A percentile compares a stretch with the other conserved stretches of the same genome.
Evolutionary conservation across 2,797 vertebrate genomes (phyloP).

Genomic region (Antennarius maculatus): DNA sequence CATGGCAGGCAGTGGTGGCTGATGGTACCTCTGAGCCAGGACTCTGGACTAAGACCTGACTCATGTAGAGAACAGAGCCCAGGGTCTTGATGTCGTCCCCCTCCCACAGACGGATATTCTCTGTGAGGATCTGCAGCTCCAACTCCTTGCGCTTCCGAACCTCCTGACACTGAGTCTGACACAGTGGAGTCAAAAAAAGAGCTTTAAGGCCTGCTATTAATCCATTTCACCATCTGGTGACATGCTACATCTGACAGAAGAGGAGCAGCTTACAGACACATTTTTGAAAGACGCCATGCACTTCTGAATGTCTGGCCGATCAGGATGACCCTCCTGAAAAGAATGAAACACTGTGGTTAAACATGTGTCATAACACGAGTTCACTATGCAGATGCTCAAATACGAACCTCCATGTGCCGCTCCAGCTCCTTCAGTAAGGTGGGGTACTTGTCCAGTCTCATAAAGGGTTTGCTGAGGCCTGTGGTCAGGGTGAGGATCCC

Average conservation of each 20-base stretch:
- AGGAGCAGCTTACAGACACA: slow-evolving; percentile 87
- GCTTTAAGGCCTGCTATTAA: background rate
- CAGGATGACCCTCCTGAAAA: slow-evolving; percentile 90
- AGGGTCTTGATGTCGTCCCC: slow-evolving; percentile 95
- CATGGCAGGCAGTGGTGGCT: background rate
- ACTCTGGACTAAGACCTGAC: slow-evolving; percentile 93
- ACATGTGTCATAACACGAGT: background rate
- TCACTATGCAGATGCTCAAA: background rate
- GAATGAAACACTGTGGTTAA: slow-evolving; percentile 4
- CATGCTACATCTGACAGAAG: background rate
- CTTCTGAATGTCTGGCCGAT: slow-evolving; percentile 94
- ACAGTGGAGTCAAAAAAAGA: slow-evolving; percentile 4
- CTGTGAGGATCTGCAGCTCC: slow-evolving; percentile 95
- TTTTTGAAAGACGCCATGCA: slow-evolving; percentile 95
- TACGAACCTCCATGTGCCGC: slow-evolving; percentile 95
- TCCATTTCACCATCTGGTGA: background rate
- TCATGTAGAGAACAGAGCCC: slow-evolving; percentile 94
- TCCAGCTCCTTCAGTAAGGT: slow-evolving; percentile 97
- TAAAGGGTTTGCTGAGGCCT: slow-evolving; percentile 97
- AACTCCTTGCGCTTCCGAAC: slow-evolving; percentile 96
- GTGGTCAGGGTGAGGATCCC: slow-evolving; percentile 96
- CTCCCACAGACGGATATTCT: slow-evolving; percentile 96
- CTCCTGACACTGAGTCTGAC: slow-evolving; percentile 95
- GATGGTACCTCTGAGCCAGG: slow-evolving; percentile 90
- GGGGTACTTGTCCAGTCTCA: slow-evolving; percentile 98